These are phyloP conservation scores for Xerus rutilus DNA, from an alignment of 2,797 vertebrate genomes.

Conservation along the genomic window DNA sequence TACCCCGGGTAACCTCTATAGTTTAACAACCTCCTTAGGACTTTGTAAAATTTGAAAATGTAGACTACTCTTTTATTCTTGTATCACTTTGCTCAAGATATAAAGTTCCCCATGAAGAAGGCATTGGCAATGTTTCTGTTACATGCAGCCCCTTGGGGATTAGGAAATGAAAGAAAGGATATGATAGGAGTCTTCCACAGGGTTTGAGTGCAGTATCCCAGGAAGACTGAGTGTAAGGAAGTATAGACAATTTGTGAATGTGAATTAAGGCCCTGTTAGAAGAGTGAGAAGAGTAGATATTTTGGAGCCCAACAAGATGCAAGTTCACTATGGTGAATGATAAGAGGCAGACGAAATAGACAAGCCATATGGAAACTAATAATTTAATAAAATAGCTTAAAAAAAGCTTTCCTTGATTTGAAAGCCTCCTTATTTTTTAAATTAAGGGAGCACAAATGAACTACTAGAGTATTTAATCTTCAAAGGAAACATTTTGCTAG, in stretches of 20 bases:
- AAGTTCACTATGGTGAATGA: neutral
- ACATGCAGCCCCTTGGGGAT: neutral
- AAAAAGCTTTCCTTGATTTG: conserved; percentile 21
- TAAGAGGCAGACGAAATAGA: neutral
- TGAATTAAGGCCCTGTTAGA: neutral
- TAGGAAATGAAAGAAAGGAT: neutral
- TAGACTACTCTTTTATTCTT: neutral
- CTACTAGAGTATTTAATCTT: neutral
- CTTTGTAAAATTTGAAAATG: neutral
- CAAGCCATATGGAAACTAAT: neutral
- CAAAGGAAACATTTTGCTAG: neutral
- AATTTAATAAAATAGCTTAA: neutral
- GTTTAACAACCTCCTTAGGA: neutral
- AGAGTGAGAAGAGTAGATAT: neutral
- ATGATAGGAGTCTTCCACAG: neutral
- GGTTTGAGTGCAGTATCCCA: neutral
- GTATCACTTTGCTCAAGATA: neutral
- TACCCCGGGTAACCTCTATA: neutral
- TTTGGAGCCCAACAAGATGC: neutral
- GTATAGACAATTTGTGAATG: neutral
- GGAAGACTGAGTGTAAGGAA: neutral
- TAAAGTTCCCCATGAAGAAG: neutral
- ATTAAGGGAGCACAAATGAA: conserved; percentile 2
- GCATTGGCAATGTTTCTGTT: neutral
- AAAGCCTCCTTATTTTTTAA: conserved; percentile 1